These are phyloP conservation scores for Leontocebus nigricollis DNA, from an alignment of 2,797 vertebrate species.

Conservation along the genomic window DNA sequence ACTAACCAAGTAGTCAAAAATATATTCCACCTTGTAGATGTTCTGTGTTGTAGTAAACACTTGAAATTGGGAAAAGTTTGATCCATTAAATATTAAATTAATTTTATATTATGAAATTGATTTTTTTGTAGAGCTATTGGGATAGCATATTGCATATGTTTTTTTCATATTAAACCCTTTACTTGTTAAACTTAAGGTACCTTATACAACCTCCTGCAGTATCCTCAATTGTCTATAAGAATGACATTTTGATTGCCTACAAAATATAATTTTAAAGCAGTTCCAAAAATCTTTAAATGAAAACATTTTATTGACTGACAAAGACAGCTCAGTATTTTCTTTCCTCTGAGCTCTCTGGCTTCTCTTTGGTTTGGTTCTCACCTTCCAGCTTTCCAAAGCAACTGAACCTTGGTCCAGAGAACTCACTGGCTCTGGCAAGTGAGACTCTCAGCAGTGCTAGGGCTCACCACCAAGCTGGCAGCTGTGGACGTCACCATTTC, in stretches of 20 bases:
- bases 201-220: background rate
- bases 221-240: background rate
- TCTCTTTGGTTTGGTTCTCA: background rate
- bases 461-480: background rate
- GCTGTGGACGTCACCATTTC: background rate
- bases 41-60: background rate
- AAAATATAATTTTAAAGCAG: constrained; percentile 21
- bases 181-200: background rate
- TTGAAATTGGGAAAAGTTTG: background rate
- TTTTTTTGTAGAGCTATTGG: background rate
- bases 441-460: background rate
- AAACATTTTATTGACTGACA: background rate
- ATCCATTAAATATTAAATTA: background rate
- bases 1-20: background rate
- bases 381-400: background rate
- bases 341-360: background rate
- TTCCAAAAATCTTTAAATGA: constrained; percentile 15
- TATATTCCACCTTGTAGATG: background rate
- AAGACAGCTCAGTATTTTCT: background rate
- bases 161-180: constrained; percentile 20
- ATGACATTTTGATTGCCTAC: background rate
- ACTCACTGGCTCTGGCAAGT: background rate
- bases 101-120: background rate
- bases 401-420: background rate
- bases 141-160: background rate